phyloP scores from a whole-genome alignment of 1,140 invertebrate species.

The Muscidifurax raptorellus region DNA sequence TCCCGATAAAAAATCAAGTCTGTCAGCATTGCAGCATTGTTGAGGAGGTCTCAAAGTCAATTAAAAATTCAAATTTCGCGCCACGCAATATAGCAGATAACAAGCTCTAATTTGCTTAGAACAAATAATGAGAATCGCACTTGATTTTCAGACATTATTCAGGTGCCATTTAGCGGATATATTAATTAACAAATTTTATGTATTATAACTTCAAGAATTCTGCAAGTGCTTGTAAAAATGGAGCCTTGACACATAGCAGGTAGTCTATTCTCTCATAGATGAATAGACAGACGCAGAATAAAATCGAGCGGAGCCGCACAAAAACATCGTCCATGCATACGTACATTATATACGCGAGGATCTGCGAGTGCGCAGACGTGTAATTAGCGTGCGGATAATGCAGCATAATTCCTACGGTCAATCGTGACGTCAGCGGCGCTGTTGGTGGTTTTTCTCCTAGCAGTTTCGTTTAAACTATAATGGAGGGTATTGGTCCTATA shows the following conservation, averaged over 20 bases:
- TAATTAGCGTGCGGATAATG: slow-evolving; percentile 58
- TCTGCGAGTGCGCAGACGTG: background rate
- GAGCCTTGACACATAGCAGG: no score
- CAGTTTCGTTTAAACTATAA: background rate
- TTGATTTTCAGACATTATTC: no score
- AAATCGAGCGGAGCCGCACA: background rate
- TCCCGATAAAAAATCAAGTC: no score
- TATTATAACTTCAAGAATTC: no score
- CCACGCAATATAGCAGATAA: no score
- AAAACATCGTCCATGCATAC: background rate
- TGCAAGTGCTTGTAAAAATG: background rate
- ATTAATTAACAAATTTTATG: no score
- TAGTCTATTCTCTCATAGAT: slow-evolving; percentile 1
- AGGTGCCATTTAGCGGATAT: no score
- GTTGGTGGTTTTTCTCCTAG: background rate
- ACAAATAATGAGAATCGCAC: no score
- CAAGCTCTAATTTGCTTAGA: no score
- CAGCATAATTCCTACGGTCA: slow-evolving; percentile 59
- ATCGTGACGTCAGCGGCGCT: slow-evolving; percentile 55
- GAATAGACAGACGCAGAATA: background rate
- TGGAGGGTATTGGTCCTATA: background rate
- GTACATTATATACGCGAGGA: background rate
- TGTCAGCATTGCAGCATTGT: no score
- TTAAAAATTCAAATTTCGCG: no score
- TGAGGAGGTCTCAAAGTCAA: no score